Percentiles rank a stretch among this genome's conserved stretches.
These are phyloP conservation scores for Dolichallabes microphthalmus DNA, from an alignment of 2,113 vertebrate species.

Conservation along the genomic window DNA sequence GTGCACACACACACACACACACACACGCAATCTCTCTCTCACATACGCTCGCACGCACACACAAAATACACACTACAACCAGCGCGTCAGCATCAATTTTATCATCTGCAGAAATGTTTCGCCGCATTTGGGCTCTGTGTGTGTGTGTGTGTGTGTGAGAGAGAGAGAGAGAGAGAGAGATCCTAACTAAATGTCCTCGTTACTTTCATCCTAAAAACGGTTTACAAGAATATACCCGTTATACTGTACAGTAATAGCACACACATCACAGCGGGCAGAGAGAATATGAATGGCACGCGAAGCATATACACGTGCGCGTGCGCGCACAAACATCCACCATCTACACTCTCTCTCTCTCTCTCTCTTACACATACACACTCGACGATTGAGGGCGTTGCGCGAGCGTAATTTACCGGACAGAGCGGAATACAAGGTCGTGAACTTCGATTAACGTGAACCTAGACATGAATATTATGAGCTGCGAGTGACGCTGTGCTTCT, in stretches of 20 bases:
- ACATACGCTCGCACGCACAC: background rate
- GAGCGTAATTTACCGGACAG: constrained; percentile 21
- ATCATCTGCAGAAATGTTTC: constrained; percentile 58
- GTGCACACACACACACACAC: constrained; percentile 1
- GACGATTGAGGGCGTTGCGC: constrained; percentile 15
- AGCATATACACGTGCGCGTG: background rate
- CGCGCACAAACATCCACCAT: background rate
- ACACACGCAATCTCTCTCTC: background rate
- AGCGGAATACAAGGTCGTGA: background rate
- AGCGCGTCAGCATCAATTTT: constrained; percentile 30
- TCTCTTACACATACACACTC: background rate
- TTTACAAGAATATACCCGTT: background rate
- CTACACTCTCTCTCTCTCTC: background rate
- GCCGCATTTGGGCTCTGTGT: background rate
- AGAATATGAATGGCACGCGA: constrained; percentile 16
- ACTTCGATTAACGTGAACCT: background rate
- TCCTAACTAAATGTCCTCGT: background rate
- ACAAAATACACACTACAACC: background rate
- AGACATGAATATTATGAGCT: background rate
- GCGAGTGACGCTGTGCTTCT: background rate
- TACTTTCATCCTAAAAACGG: background rate
- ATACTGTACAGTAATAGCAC: background rate
- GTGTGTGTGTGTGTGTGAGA: too few relatives aligned
- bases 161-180: background rate
- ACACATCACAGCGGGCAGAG: background rate